These are phyloP conservation scores for Allolobophora icterica DNA, from an alignment of 2,888 invertebrate genomes.

Conservation along the genomic window DNA sequence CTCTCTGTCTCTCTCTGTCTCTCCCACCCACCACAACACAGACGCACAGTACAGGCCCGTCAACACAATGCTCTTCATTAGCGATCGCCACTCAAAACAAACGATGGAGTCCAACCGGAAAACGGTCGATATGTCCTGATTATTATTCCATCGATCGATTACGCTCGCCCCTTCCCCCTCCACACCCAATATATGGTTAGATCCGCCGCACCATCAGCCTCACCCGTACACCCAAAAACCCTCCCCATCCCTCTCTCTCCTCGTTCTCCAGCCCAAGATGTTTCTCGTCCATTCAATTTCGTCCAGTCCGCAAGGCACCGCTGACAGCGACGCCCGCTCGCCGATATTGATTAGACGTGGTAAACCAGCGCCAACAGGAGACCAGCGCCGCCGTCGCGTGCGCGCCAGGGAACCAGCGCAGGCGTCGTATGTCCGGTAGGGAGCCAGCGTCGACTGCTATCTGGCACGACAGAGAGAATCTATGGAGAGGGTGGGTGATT, in stretches of 20 bases:
- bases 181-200: neutral
- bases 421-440: neutral
- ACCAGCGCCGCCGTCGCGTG: neutral
- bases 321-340: neutral
- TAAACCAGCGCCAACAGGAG: conserved; percentile 17
- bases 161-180: neutral
- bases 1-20: too few species aligned
- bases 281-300: neutral
- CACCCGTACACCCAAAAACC: neutral
- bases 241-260: neutral
- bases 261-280: neutral
- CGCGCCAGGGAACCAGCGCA: neutral
- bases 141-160: neutral
- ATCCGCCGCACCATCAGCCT: neutral
- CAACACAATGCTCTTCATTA: conserved; percentile 17
- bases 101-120: neutral
- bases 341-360: conserved; percentile 12
- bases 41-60: neutral
- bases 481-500: neutral
- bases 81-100: neutral
- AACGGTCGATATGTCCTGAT: neutral
- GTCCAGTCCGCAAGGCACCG: neutral
- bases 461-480: neutral
- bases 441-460: conserved; percentile 10
- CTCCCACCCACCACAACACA: neutral